These are phyloP conservation scores for Rhincodon typus DNA, from an alignment of 2,797 vertebrate species.

Conservation along the genomic window DNA sequence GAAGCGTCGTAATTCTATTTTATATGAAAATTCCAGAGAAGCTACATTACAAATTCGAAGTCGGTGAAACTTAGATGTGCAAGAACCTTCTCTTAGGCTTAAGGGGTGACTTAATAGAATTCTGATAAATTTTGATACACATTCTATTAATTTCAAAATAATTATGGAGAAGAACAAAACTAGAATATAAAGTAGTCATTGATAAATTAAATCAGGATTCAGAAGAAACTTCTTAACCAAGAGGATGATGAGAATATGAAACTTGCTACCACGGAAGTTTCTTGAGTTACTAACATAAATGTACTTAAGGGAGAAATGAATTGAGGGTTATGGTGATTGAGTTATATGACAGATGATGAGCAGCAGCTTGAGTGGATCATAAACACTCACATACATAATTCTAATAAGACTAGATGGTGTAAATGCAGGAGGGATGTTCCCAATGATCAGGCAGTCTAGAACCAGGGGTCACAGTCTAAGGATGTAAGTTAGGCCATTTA, in stretches of 20 bases:
- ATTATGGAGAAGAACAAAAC: not conserved
- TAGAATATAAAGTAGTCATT: not conserved
- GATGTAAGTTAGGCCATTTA: too few relatives aligned
- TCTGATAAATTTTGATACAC: not conserved
- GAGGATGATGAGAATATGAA: not conserved
- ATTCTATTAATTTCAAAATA: too few relatives aligned
- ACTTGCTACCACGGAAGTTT: not conserved
- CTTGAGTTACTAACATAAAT: not conserved
- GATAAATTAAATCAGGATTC: not conserved
- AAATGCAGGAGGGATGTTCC: too few relatives aligned
- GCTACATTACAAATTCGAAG: not conserved
- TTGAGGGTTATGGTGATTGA: not conserved
- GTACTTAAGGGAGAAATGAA: not conserved
- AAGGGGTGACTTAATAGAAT: not conserved
- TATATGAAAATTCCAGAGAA: not conserved
- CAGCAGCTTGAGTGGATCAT: not conserved
- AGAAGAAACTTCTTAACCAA: not conserved
- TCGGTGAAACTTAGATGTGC: not conserved
- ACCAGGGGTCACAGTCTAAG: too few relatives aligned
- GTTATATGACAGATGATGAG: not conserved
- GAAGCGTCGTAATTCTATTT: not conserved
- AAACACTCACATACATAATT: not conserved
- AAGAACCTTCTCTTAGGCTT: not conserved
- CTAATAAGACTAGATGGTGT: too few relatives aligned
- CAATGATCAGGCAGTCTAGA: too few relatives aligned